Evolutionary conservation across 2,888 invertebrate species (phyloP).

Genomic region (Agonopterix subpropinquella): DNA sequence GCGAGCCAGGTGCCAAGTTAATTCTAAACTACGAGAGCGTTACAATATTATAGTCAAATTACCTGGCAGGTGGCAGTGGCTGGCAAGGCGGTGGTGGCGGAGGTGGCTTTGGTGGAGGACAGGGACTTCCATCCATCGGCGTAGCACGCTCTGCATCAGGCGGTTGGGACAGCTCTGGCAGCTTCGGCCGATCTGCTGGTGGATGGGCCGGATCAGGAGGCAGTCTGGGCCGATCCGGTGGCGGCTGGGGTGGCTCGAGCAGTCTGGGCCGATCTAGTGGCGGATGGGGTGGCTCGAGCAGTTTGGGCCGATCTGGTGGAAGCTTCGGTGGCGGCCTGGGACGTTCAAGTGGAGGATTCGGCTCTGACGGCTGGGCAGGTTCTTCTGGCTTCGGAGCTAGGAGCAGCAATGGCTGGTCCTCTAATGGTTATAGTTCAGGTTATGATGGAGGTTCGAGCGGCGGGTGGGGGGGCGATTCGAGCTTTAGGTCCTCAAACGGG

Average conservation of each 20-base stretch:
- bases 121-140: constrained; percentile 11
- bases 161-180: neutral
- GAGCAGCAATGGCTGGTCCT: neutral
- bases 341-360: constrained; percentile 3
- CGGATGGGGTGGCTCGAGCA: constrained; percentile 11
- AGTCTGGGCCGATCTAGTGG: constrained; percentile 8
- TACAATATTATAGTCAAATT: neutral
- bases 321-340: constrained; percentile 11
- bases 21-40: too few relatives aligned
- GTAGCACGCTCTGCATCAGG: constrained; percentile 13
- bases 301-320: constrained; percentile 4
- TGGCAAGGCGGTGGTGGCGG: constrained; percentile 24
- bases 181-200: constrained; percentile 2
- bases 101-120: constrained; percentile 17
- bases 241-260: neutral
- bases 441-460: constrained; percentile 2
- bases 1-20: too few relatives aligned
- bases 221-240: neutral
- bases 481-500: neutral
- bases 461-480: neutral
- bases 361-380: too few relatives aligned
- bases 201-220: constrained; percentile 9
- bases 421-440: neutral
- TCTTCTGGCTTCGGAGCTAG: too few relatives aligned
- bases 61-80: constrained; percentile 21